Evolutionary conservation across 2,888 invertebrate genomes (phyloP).

Genomic region (Tipula lateralis): DNA sequence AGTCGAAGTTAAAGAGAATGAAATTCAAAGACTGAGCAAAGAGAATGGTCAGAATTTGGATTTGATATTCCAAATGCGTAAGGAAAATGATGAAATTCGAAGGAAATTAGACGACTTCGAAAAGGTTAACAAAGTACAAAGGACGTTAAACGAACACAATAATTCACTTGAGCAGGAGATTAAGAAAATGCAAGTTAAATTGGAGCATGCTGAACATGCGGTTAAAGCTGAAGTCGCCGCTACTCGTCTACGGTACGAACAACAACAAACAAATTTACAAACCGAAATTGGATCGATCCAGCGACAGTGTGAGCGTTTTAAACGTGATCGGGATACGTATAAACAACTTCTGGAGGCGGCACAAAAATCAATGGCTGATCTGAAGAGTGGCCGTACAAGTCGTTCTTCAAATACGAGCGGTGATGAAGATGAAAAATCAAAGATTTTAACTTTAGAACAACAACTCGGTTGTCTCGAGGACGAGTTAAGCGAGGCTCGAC

Average conservation of each 20-base stretch:
- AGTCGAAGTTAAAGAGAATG: slow-evolving; percentile 69
- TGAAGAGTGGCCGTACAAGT: slow-evolving; percentile 60
- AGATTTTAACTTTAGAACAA: slow-evolving; percentile 71
- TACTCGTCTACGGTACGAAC: slow-evolving; percentile 78
- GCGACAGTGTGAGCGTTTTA: slow-evolving; percentile 62
- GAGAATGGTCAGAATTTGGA: slow-evolving; percentile 65
- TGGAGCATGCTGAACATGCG: slow-evolving; percentile 62
- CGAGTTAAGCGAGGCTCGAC: slow-evolving; percentile 76
- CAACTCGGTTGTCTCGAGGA: slow-evolving; percentile 83
- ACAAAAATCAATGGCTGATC: slow-evolving; percentile 74
- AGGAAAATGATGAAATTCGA: slow-evolving; percentile 73
- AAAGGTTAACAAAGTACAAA: slow-evolving; percentile 75
- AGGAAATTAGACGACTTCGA: slow-evolving; percentile 80
- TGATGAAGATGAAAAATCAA: slow-evolving; percentile 69
- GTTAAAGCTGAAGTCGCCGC: slow-evolving; percentile 75
- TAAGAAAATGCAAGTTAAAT: slow-evolving; percentile 61
- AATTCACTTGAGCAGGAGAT: slow-evolving; percentile 72
- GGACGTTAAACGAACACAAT: slow-evolving; percentile 71
- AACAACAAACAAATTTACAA: slow-evolving; percentile 72
- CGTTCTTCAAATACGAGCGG: slow-evolving; percentile 65
- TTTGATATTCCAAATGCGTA: slow-evolving; percentile 66
- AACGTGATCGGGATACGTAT: slow-evolving; percentile 81
- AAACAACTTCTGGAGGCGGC: slow-evolving; percentile 86
- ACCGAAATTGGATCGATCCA: slow-evolving; percentile 80
- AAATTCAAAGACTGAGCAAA: slow-evolving; percentile 63